These are phyloP conservation scores for Cephus pulcher DNA, from an alignment of 2,888 invertebrate species.

Conservation along the genomic window DNA sequence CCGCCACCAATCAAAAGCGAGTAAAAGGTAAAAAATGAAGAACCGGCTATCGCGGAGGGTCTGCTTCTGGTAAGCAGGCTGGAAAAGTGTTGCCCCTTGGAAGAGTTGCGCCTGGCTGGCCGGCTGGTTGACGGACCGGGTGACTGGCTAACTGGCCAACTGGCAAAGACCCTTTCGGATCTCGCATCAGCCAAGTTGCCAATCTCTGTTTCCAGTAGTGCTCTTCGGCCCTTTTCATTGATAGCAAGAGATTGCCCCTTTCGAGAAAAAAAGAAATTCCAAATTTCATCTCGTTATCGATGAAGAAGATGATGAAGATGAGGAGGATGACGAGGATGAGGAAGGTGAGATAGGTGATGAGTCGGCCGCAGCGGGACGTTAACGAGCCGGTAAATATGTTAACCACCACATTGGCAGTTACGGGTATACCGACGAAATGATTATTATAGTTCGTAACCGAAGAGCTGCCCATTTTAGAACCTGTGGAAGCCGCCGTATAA, in stretches of 20 bases:
- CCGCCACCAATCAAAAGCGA: conserved; percentile 62
- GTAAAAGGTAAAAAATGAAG: conserved; percentile 62
- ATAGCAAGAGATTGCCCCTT: too few relatives aligned
- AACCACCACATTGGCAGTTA: conserved; percentile 56
- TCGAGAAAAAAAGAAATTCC: too few relatives aligned
- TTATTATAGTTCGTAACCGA: conserved; percentile 66
- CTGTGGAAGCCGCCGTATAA: conserved; percentile 65
- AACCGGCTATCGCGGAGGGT: conserved; percentile 57
- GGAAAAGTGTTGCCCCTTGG: conserved; percentile 55
- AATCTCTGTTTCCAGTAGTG: too few relatives aligned
- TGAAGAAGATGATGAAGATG: not conserved
- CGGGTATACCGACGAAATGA: conserved; percentile 59
- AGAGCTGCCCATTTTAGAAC: conserved; percentile 66
- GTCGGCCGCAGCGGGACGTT: conserved; percentile 50
- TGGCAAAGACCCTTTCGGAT: too few relatives aligned
- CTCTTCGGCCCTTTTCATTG: too few relatives aligned
- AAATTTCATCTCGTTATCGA: conserved; percentile 1
- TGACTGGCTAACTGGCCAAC: too few relatives aligned
- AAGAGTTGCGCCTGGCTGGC: too few relatives aligned
- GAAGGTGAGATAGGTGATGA: too few relatives aligned
- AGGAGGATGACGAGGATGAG: too few relatives aligned
- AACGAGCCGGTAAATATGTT: conserved; percentile 67
- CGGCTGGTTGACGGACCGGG: too few relatives aligned
- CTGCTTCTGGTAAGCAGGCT: conserved; percentile 48
- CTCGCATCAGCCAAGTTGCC: too few relatives aligned